Conservation (phyloP, 2,113 vertebrate genomes). For the Gavia stellata region DNA sequence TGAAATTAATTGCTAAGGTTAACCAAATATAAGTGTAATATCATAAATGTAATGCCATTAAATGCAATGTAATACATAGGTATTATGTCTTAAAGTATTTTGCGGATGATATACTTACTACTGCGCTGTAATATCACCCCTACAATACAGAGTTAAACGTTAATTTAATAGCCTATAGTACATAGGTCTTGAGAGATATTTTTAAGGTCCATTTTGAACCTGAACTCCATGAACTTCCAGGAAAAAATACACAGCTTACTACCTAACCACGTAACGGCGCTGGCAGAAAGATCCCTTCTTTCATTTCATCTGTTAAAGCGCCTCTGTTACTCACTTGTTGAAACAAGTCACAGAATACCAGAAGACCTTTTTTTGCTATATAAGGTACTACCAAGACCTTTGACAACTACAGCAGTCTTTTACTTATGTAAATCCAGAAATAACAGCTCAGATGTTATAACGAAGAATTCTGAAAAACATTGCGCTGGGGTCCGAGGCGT, state of each 20-base stretch:
- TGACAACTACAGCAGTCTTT: not conserved
- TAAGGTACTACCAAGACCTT: not conserved
- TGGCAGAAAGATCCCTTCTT: not conserved
- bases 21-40: not conserved
- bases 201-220: not conserved
- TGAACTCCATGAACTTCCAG: not conserved
- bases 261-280: rapidly evolving
- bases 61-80: not conserved
- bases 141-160: not conserved
- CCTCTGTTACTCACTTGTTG: not conserved
- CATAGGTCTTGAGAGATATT: not conserved
- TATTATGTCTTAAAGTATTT: not conserved
- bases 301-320: rapidly evolving
- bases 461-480: not conserved
- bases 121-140: not conserved
- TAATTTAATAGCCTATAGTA: not conserved
- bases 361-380: not conserved
- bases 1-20: not conserved
- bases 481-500: not conserved
- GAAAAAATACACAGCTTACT: not conserved
- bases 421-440: not conserved
- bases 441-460: not conserved
- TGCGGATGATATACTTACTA: not conserved
- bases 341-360: not conserved
- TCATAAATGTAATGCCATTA: not conserved